Evolutionary conservation across 2,888 invertebrate genomes (phyloP).

Genomic region (Hetaerina titia): DNA sequence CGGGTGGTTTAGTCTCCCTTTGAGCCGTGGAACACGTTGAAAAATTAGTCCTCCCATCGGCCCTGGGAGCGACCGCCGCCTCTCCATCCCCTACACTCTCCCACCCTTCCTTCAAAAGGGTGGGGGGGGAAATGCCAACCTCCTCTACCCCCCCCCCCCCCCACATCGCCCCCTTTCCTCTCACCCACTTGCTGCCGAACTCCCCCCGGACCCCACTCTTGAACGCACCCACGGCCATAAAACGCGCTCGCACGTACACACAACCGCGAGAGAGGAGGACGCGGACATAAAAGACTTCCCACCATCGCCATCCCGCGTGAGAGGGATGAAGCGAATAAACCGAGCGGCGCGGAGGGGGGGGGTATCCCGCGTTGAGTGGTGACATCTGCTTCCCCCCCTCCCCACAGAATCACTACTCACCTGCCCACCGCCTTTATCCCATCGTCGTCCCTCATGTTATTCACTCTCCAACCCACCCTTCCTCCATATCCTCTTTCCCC

Average conservation of each 20-base stretch:
- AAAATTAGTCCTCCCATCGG: conserved; percentile 11
- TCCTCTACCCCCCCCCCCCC: background rate
- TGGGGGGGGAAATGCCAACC: background rate
- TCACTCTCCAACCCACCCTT: background rate
- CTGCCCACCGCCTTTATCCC: background rate
- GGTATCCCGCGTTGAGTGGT: background rate
- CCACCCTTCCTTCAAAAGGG: background rate
- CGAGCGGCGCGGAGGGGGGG: background rate
- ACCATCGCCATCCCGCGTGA: background rate
- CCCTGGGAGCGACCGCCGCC: background rate
- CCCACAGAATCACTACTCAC: conserved; percentile 7
- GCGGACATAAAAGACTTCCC: background rate
- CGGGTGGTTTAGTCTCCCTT: conserved; percentile 13
- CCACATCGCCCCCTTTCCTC: background rate
- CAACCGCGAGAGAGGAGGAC: background rate
- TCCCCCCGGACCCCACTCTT: background rate
- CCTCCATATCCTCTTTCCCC: background rate
- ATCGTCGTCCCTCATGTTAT: background rate
- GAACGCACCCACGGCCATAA: background rate
- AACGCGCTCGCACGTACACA: no score
- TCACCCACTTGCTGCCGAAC: background rate
- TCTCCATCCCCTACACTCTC: background rate
- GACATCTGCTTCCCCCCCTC: conserved; percentile 10
- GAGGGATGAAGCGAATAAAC: background rate
- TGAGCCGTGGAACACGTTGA: conserved; percentile 18